phyloP scores from a whole-genome alignment of 2,888 invertebrate species.

The Sarcophaga rosellei region DNA sequence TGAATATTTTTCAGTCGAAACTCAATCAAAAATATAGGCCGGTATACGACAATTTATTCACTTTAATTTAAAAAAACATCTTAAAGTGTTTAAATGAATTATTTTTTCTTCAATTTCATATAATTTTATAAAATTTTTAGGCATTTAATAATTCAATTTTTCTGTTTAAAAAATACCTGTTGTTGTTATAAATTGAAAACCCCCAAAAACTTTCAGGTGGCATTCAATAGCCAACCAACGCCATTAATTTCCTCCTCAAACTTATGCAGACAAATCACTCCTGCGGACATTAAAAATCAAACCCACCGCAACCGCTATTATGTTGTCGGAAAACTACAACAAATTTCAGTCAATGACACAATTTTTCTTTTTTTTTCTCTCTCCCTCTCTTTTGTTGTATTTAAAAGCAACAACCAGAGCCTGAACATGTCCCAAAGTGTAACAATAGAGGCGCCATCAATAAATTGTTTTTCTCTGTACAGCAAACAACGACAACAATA shows the following conservation, averaged over 20 bases:
- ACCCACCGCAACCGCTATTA: background rate
- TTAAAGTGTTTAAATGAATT: no score
- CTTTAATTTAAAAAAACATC: no score
- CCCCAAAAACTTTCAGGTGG: background rate
- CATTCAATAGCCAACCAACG: background rate
- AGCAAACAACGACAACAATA: no score
- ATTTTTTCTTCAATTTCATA: no score
- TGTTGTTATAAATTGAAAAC: background rate
- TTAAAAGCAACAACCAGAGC: conserved; percentile 28
- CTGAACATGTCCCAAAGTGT: conserved; percentile 1
- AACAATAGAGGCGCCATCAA: conserved; percentile 34
- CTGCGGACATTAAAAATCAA: background rate
- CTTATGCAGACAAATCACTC: conserved; percentile 7
- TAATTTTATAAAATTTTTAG: no score
- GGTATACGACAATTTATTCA: no score
- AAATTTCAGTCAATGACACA: conserved; percentile 45
- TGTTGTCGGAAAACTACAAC: conserved; percentile 9
- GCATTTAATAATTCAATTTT: no score
- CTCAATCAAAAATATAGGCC: no score
- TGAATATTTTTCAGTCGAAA: no score
- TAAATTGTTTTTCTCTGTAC: background rate
- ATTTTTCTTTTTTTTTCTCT: no score
- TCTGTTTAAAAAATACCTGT: no score
- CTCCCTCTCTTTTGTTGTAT: background rate
- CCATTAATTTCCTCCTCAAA: background rate